A percentile compares a stretch with the other conserved stretches of the same genome.
Evolutionary conservation across 1,140 invertebrate species (phyloP).

Genomic region (Zaprionus ghesquierei): DNA sequence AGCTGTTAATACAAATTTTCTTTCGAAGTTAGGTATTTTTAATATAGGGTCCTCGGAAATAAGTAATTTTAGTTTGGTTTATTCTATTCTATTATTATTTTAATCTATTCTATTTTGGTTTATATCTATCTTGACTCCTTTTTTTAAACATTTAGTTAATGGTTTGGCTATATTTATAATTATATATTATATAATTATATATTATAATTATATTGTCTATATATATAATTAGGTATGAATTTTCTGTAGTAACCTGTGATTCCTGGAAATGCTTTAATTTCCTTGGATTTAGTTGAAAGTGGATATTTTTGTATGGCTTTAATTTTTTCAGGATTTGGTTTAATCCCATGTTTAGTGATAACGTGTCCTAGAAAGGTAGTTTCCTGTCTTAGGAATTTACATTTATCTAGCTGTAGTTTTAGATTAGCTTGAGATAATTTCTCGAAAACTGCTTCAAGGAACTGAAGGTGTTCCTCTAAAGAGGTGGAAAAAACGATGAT

Average conservation of each 20-base stretch:
- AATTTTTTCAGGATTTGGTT: constrained; percentile 50
- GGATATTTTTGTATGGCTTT: constrained; percentile 51
- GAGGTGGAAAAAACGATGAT: constrained; percentile 71
- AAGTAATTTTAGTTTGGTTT: constrained; percentile 2
- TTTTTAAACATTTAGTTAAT: constrained; percentile 47
- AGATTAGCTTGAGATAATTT: constrained; percentile 46
- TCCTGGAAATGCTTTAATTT: constrained; percentile 21
- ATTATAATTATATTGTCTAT: no score
- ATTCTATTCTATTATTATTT: no score
- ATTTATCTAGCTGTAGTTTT: constrained; percentile 28
- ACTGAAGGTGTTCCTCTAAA: constrained; percentile 64
- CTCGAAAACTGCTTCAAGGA: constrained; percentile 71
- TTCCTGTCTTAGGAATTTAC: constrained; percentile 55
- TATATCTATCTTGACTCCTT: not conserved
- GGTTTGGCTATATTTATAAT: constrained; percentile 37
- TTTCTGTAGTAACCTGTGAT: constrained; percentile 23
- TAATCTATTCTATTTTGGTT: no score
- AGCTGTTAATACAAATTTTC: constrained; percentile 13
- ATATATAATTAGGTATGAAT: constrained; percentile 12
- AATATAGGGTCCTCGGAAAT: constrained; percentile 15
- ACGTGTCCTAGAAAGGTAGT: constrained; percentile 66
- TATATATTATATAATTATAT: no score
- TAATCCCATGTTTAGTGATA: constrained; percentile 48
- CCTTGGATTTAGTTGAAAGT: constrained; percentile 44
- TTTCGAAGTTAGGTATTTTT: constrained; percentile 13